A percentile compares a stretch with the other conserved stretches of the same genome.
Conservation (phyloP, 35 echinoderm and acorn worm genomes). For the Ophiothrix spiculata region DNA sequence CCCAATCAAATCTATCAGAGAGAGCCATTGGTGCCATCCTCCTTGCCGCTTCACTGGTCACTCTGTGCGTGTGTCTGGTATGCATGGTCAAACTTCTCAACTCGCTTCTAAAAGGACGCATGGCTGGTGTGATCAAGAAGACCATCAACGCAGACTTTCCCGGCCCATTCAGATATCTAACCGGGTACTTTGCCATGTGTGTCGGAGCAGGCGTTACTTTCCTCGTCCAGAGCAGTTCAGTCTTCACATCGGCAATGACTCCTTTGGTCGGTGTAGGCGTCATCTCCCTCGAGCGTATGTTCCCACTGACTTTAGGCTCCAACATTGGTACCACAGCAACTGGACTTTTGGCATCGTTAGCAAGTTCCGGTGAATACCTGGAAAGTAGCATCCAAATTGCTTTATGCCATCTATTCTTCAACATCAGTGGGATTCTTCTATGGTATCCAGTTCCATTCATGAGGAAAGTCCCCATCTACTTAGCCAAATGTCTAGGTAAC, state of each 20-base stretch:
- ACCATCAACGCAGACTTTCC: conserved; percentile 96
- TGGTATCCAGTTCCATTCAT: conserved; percentile 78
- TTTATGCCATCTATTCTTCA: conserved; percentile 80
- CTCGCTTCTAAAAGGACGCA: conserved; percentile 80
- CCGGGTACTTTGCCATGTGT: conserved; percentile 85
- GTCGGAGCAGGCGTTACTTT: conserved; percentile 84
- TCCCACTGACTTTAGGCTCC: conserved; percentile 75
- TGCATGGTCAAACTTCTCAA: conserved; percentile 87
- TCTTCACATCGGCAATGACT: conserved; percentile 92
- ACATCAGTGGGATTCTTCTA: conserved; percentile 69
- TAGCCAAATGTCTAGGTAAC: conserved; percentile 64
- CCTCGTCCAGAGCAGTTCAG: conserved; percentile 93
- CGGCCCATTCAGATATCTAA: conserved; percentile 44
- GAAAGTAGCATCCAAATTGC: conserved; percentile 62
- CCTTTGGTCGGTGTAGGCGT: conserved; percentile 92
- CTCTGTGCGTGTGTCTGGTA: conserved; percentile 82
- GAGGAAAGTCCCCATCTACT: conserved; percentile 41
- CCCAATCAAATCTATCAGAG: conserved; percentile 64
- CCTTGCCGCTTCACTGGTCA: conserved; percentile 44
- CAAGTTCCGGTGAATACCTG: conserved; percentile 66
- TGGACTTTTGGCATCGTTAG: conserved; percentile 65
- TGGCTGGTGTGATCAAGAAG: conserved; percentile 69
- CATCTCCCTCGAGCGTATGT: conserved; percentile 78
- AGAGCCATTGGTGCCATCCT: conserved; percentile 63
- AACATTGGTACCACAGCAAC: conserved; percentile 84